Evolutionary conservation across 2,888 invertebrate genomes (phyloP).

Genomic region (Acanthoscelides obtectus): DNA sequence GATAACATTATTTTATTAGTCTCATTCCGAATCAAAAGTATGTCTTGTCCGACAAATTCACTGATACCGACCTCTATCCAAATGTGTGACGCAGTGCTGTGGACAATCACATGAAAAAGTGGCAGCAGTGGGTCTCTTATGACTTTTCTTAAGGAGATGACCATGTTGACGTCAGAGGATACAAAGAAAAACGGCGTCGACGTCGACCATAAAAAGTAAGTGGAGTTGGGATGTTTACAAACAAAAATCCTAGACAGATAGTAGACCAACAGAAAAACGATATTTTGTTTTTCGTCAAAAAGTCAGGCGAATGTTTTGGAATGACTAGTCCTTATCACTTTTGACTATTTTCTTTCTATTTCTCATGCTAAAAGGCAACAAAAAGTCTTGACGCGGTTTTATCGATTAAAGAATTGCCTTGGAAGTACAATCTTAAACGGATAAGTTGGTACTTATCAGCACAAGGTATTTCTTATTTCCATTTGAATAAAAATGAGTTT

Average conservation of each 20-base stretch:
- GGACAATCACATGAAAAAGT: background rate
- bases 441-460: too few relatives aligned
- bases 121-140: background rate
- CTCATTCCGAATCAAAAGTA: background rate
- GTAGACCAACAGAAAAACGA: too few relatives aligned
- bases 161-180: constrained; percentile 28
- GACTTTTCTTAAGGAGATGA: constrained; percentile 15
- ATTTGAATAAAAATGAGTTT: too few relatives aligned
- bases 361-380: too few relatives aligned
- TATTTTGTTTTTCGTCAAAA: too few relatives aligned
- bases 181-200: constrained; percentile 21
- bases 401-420: too few relatives aligned
- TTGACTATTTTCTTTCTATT: too few relatives aligned
- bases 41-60: background rate
- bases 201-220: constrained; percentile 28
- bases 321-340: too few relatives aligned
- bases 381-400: too few relatives aligned
- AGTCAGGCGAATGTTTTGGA: too few relatives aligned
- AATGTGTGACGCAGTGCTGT: background rate
- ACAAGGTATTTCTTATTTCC: too few relatives aligned
- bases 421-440: too few relatives aligned
- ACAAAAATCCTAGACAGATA: constrained; percentile 1
- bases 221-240: background rate
- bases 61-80: background rate
- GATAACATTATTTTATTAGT: background rate